phyloP scores from a whole-genome alignment of 2,113 vertebrate genomes.

The Peromyscus polionotus region DNA sequence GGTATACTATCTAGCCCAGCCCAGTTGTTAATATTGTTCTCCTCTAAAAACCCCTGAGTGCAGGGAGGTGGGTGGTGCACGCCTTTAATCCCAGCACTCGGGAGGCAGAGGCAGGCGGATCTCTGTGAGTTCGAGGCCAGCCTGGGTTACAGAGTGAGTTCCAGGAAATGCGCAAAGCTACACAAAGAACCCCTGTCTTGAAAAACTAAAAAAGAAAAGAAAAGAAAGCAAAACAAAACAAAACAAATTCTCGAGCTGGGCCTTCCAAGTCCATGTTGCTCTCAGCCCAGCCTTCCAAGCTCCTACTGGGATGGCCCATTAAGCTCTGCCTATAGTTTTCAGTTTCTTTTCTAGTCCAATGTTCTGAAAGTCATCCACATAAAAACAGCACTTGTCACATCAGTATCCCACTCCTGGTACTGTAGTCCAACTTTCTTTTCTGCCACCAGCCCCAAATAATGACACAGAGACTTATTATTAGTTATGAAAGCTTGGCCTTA shows the following conservation, averaged over 20 bases:
- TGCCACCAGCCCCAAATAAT: not conserved
- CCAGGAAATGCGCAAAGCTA: too few species aligned
- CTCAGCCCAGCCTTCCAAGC: not conserved
- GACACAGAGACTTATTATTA: not conserved
- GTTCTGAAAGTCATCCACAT: not conserved
- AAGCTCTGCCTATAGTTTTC: not conserved
- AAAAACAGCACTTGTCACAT: not conserved
- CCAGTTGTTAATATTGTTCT: not conserved
- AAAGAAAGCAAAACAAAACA: too few species aligned
- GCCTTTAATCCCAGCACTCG: too few species aligned
- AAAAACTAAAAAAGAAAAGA: too few species aligned
- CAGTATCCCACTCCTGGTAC: not conserved
- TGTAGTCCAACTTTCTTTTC: not conserved
- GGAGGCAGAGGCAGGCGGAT: too few species aligned
- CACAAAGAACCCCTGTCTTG: too few species aligned
- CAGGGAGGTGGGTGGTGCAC: too few species aligned
- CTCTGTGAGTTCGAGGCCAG: too few species aligned
- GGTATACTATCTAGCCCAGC: not conserved
- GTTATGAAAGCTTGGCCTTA: not conserved
- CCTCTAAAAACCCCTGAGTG: too few species aligned
- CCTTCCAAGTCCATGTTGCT: not conserved
- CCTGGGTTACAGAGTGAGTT: too few species aligned
- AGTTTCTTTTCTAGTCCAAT: not conserved
- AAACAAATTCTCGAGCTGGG: not conserved
- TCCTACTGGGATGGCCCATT: not conserved